Conservation (phyloP, 2,797 vertebrate genomes). For the Poliocrania exsul region DNA sequence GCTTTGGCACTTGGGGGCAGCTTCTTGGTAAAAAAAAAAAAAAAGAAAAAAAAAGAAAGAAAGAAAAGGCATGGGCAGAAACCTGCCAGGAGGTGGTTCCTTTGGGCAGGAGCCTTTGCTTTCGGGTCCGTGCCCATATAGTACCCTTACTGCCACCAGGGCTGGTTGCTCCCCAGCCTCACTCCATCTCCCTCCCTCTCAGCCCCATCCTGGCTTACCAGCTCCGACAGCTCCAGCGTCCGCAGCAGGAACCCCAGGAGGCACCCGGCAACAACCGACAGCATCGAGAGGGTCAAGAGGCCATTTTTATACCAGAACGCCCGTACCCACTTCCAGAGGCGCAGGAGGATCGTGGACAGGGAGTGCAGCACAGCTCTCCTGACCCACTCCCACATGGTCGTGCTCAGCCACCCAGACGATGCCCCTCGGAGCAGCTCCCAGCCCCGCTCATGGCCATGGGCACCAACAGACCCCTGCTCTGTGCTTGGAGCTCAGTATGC, state of each 20-base stretch:
- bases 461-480: neutral
- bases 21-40: neutral
- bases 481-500: neutral
- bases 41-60: too few relatives aligned
- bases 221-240: conserved; percentile 79
- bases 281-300: conserved; percentile 83
- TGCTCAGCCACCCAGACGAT: neutral
- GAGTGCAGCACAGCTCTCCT: conserved; percentile 37
- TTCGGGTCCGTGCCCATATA: neutral
- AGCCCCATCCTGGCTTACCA: conserved; percentile 69
- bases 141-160: neutral
- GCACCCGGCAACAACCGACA: conserved; percentile 84
- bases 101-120: neutral
- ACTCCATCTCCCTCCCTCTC: neutral
- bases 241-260: conserved; percentile 85
- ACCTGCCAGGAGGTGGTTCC: neutral
- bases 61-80: accelerated
- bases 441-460: neutral
- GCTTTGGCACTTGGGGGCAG: neutral
- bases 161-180: accelerated
- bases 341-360: neutral
- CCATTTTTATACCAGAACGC: conserved; percentile 80
- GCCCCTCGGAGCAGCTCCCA: neutral
- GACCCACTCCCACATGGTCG: conserved; percentile 49
- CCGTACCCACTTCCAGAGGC: neutral